A percentile compares a stretch with the other conserved stretches of the same genome.
Conservation (phyloP, 2,113 vertebrate genomes). For the Saguinus imperator region DNA sequence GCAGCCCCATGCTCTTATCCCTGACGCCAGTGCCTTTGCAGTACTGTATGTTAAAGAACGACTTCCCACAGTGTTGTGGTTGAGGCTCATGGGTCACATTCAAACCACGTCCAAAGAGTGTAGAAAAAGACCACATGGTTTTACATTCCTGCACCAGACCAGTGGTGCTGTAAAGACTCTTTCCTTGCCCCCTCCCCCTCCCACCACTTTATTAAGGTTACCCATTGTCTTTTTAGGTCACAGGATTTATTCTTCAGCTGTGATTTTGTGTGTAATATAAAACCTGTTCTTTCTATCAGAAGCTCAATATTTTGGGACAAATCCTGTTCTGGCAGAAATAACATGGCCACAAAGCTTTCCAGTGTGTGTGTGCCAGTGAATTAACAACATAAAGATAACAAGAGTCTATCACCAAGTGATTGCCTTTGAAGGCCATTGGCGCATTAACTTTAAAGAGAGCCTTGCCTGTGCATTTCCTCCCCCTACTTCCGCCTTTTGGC, state of each 20-base stretch:
- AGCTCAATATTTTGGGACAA: not conserved
- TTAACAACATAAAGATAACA: constrained; percentile 64
- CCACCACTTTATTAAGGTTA: not conserved
- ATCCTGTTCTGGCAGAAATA: constrained; percentile 62
- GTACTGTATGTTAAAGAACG: rapidly evolving
- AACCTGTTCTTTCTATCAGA: constrained; percentile 52
- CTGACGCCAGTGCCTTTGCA: not conserved
- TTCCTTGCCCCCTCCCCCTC: not conserved
- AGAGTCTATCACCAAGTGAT: constrained; percentile 55
- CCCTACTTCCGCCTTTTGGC: constrained; percentile 37
- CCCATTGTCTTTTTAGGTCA: constrained; percentile 2
- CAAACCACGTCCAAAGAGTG: not conserved
- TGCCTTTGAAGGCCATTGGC: constrained; percentile 72
- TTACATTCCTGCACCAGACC: not conserved
- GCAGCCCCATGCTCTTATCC: not conserved
- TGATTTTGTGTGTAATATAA: constrained; percentile 34
- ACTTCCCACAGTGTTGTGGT: not conserved
- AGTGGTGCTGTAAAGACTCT: not conserved
- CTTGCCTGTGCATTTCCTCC: constrained; percentile 58
- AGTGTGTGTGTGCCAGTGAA: constrained; percentile 53
- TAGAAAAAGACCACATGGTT: not conserved
- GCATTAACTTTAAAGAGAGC: constrained; percentile 6
- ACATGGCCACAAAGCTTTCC: constrained; percentile 33
- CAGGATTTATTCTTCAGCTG: not conserved
- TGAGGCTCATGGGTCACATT: rapidly evolving